Conservation (phyloP, 64 coral and sea anemone species). For the Actinia equina region DNA sequence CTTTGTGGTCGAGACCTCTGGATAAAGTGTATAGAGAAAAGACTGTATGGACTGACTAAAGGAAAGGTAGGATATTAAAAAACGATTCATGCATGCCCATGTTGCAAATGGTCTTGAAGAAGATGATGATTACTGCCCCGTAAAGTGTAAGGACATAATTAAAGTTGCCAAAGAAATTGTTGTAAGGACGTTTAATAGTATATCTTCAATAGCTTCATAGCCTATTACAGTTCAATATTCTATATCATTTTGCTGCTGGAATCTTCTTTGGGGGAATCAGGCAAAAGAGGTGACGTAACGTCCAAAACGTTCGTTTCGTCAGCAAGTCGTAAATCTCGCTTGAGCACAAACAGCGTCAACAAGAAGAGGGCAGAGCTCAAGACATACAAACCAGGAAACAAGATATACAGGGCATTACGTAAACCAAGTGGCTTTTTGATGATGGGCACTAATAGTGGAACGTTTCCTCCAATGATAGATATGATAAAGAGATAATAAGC, state of each 20-base stretch:
- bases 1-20: too few relatives aligned
- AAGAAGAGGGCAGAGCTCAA: constrained; percentile 87
- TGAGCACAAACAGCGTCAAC: constrained; percentile 86
- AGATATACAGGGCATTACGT: constrained; percentile 74
- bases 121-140: too few relatives aligned
- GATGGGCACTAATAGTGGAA: constrained; percentile 74
- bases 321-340: constrained; percentile 56
- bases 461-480: constrained; percentile 88
- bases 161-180: too few relatives aligned
- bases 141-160: too few relatives aligned
- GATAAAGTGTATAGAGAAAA: too few relatives aligned
- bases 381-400: constrained; percentile 84
- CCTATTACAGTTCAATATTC: background rate
- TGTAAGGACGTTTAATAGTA: too few relatives aligned
- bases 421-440: constrained; percentile 75
- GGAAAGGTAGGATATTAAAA: too few relatives aligned
- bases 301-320: constrained; percentile 20
- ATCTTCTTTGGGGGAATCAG: constrained; percentile 40
- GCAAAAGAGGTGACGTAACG: constrained; percentile 39
- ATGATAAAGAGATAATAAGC: constrained; percentile 96
- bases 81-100: too few relatives aligned
- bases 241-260: constrained; percentile 40
- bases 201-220: background rate
- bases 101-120: too few relatives aligned
- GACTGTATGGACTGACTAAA: too few relatives aligned